Conservation (phyloP, 2,113 vertebrate genomes). For the Diadophis punctatus region DNA sequence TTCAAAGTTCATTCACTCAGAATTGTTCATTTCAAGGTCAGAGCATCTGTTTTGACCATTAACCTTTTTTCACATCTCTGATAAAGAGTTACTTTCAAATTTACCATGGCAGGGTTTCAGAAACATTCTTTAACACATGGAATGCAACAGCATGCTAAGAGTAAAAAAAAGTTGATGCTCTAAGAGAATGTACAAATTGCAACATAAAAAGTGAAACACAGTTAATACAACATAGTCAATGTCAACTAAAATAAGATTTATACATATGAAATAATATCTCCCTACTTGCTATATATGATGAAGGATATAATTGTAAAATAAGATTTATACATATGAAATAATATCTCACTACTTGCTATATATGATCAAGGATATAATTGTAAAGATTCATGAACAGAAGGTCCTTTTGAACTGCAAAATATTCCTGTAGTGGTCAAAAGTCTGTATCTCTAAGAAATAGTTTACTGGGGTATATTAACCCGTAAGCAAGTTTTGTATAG, state of each 20-base stretch:
- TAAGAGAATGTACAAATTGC: not conserved
- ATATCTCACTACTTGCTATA: not conserved
- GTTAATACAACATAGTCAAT: not conserved
- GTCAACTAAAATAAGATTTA: not conserved
- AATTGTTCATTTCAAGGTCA: not conserved
- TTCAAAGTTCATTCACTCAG: not conserved
- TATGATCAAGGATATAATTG: not conserved
- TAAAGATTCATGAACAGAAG: not conserved
- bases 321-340: not conserved
- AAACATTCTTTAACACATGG: not conserved
- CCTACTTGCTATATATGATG: no score
- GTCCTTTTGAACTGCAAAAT: not conserved
- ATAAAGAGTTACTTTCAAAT: not conserved
- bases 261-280: no score
- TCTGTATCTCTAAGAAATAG: not conserved
- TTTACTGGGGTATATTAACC: no score
- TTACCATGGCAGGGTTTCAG: not conserved
- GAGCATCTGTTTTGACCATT: not conserved
- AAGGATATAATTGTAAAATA: no score
- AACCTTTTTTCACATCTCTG: not conserved
- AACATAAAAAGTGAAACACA: not conserved
- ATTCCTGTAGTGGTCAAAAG: not conserved
- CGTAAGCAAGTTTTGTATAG: no score
- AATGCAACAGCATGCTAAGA: not conserved
- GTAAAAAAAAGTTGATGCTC: not conserved